A percentile compares a stretch with the other conserved stretches of the same genome.
These are phyloP conservation scores for Bicyclus anynana DNA, from an alignment of 1,140 invertebrate genomes.

Conservation along the genomic window DNA sequence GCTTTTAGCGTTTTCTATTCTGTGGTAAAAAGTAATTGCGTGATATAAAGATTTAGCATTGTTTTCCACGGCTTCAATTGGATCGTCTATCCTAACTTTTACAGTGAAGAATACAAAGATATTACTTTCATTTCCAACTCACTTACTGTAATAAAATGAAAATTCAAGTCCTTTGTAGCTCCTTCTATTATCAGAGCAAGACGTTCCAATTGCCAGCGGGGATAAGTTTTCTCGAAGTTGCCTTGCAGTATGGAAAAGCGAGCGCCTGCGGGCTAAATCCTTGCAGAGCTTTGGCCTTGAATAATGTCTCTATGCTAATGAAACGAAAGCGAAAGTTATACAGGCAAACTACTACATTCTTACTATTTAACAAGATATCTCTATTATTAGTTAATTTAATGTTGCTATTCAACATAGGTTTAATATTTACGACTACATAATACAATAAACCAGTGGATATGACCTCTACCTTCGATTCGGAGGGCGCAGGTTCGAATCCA, in stretches of 20 bases:
- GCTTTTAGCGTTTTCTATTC: too few relatives aligned
- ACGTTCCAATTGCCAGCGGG: background rate
- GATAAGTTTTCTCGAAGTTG: background rate
- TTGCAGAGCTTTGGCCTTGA: background rate
- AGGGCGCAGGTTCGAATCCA: too few relatives aligned
- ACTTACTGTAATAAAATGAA: background rate
- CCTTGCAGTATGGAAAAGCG: background rate
- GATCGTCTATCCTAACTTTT: background rate
- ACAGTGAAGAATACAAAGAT: background rate
- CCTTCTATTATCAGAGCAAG: background rate
- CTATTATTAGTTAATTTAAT: too few relatives aligned
- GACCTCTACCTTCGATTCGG: too few relatives aligned
- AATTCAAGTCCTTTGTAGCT: background rate
- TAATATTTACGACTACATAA: too few relatives aligned
- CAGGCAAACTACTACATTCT: background rate
- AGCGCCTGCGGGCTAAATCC: background rate
- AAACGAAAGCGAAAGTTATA: background rate
- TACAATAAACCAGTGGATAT: too few relatives aligned
- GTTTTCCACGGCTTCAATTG: background rate
- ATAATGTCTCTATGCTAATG: background rate
- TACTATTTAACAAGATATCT: too few relatives aligned
- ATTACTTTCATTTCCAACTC: background rate
- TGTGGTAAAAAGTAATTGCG: too few relatives aligned
- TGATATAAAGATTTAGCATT: background rate
- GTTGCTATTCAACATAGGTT: too few relatives aligned